Evolutionary conservation across 2,888 invertebrate species (phyloP), one percentile per base, ranked within the genome.

Genomic region (Perizoma affinitatum): DNA sequence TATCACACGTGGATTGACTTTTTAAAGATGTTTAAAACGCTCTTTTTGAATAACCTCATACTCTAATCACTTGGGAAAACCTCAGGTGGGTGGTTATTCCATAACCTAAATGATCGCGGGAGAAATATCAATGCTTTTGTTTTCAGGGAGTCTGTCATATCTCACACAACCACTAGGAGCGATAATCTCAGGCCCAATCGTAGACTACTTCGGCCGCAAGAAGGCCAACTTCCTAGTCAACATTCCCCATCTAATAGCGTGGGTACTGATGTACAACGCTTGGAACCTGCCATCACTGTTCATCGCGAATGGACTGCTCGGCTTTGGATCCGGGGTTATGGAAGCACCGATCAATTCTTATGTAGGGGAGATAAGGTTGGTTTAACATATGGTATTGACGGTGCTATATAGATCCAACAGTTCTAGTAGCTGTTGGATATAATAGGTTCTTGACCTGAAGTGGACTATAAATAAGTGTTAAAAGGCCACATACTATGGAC

Each of bases 311-410:
- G 88, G 87, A 8, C 73, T 94, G 8, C 79, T 94, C 54, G 94
- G 94, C 0, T 69, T 94, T 1, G 93, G 94, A 0, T 90, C 93
- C 2, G 94, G 94, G 0, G 86, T 94, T 10, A 93, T 94, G 93
- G 94, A 94, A 69, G 94, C 94, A 0, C 94, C 94, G 0, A 91
- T 93, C 42, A 88, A 93, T 56, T 92, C 94, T 0, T 94, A 94
- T 69, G 91, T 94, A 3, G 93, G 94, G 6, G 94, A 94, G 82
- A 93, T 94, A 47, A 92, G 92, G 93, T 93, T 63, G 70, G 72
- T 58, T 44, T 38, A 38, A 7, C 22, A 38, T 38, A 6, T 38
- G 7, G 5, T 4, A 38, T 22, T 3, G 22, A 22, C 22, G 7
- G 38, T 38, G 7, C 7, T 38, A 38, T 6, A 38, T 7, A 38